Conservation (phyloP, 1,140 invertebrate species). For the Araneus ventricosus region DNA sequence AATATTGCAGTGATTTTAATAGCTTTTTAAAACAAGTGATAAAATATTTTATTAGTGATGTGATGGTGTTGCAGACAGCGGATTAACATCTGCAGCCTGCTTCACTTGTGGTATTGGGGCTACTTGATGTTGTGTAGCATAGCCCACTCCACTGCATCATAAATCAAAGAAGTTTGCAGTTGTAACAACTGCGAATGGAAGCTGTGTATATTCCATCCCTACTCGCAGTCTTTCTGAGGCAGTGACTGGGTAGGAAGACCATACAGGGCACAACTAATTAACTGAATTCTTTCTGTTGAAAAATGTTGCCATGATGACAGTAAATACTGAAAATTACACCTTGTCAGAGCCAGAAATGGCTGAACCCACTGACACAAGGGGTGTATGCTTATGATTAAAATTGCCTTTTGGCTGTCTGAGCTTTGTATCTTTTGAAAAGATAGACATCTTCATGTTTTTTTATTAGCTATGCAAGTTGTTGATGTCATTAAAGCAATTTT, state of each 20-base stretch:
- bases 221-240: slow-evolving; percentile 2
- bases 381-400: not conserved
- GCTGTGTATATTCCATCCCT: slow-evolving; percentile 46
- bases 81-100: too few relatives aligned
- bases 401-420: slow-evolving; percentile 48
- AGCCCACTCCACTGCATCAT: too few relatives aligned
- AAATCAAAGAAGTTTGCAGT: slow-evolving; percentile 58
- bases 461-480: too few relatives aligned
- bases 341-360: slow-evolving; percentile 79
- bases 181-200: not conserved
- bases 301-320: slow-evolving; percentile 55
- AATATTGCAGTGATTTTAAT: too few relatives aligned
- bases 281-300: not conserved
- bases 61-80: too few relatives aligned
- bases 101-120: too few relatives aligned
- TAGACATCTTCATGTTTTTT: too few relatives aligned
- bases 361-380: slow-evolving; percentile 76
- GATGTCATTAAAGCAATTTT: too few relatives aligned
- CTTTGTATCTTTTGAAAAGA: too few relatives aligned
- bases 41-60: too few relatives aligned
- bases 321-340: slow-evolving; percentile 29
- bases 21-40: too few relatives aligned
- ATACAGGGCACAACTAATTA: slow-evolving; percentile 8
- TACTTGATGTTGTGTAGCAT: too few relatives aligned
- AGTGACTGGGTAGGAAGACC: slow-evolving; percentile 51